Evolutionary conservation across 2,888 invertebrate species (phyloP).

Genomic region (Leptinotarsa rubiginosa): DNA sequence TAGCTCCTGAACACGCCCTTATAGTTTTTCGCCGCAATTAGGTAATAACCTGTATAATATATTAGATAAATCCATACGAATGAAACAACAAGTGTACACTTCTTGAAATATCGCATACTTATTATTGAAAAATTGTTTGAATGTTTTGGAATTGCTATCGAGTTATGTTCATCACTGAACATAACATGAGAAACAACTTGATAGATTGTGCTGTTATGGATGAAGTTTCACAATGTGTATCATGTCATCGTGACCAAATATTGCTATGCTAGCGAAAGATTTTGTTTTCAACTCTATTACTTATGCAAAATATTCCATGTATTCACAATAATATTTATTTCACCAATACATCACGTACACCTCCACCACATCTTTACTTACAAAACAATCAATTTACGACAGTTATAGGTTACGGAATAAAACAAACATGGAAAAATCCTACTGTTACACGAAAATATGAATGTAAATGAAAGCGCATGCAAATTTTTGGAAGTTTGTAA

Average conservation of each 20-base stretch:
- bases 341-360: neutral
- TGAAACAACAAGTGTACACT: too few species aligned
- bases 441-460: too few species aligned
- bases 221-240: neutral
- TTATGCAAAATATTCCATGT: neutral
- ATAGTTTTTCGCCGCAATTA: too few species aligned
- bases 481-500: too few species aligned
- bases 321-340: slow-evolving; percentile 1
- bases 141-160: too few species aligned
- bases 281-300: neutral
- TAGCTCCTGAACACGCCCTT: too few species aligned
- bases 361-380: neutral
- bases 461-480: too few species aligned
- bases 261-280: neutral
- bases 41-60: too few species aligned
- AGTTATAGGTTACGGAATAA: neutral
- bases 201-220: neutral
- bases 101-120: too few species aligned
- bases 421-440: neutral
- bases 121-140: neutral
- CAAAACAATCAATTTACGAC: neutral
- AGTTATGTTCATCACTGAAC: neutral
- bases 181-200: neutral
- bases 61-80: too few species aligned
- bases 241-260: neutral